Percentiles rank a stretch among this genome's conserved stretches.
Conservation (phyloP, 2,113 vertebrate genomes). For the Lycaon pictus region DNA sequence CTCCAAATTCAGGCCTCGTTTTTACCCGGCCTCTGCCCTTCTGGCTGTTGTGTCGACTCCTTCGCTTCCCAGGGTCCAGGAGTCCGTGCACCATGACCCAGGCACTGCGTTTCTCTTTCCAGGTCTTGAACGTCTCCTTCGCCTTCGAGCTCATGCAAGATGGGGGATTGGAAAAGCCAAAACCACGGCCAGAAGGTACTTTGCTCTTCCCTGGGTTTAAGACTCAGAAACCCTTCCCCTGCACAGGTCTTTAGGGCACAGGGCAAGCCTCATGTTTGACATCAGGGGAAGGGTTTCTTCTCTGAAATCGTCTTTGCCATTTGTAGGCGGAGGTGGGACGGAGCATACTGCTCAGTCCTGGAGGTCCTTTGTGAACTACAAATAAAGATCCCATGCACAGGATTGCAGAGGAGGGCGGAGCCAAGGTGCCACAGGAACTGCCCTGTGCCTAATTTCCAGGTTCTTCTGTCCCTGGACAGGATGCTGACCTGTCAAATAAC, state of each 20-base stretch:
- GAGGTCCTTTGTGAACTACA: neutral
- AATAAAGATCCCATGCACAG: neutral
- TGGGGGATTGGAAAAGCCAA: slow-evolving; percentile 96
- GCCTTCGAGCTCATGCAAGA: slow-evolving; percentile 99
- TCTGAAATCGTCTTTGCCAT: neutral
- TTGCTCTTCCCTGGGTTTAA: neutral
- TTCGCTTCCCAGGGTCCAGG: neutral
- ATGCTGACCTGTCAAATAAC: neutral
- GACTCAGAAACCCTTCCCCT: neutral
- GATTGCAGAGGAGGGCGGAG: rapidly evolving
- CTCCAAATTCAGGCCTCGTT: neutral
- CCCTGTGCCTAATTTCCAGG: neutral
- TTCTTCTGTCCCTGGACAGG: neutral
- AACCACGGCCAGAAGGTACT: slow-evolving; percentile 96
- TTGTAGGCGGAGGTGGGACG: neutral
- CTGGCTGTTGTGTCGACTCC: neutral
- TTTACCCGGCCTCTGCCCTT: neutral
- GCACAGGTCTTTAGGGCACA: neutral
- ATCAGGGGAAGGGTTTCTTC: neutral
- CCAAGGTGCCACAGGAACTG: neutral
- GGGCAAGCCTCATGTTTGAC: neutral
- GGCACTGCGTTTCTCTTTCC: slow-evolving; percentile 42
- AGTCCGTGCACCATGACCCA: neutral
- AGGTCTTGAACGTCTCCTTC: slow-evolving; percentile 98
- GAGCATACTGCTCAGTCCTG: neutral